phyloP scores from a whole-genome alignment of 2,113 vertebrate genomes.

The Chamaetylas fuelleborni region DNA sequence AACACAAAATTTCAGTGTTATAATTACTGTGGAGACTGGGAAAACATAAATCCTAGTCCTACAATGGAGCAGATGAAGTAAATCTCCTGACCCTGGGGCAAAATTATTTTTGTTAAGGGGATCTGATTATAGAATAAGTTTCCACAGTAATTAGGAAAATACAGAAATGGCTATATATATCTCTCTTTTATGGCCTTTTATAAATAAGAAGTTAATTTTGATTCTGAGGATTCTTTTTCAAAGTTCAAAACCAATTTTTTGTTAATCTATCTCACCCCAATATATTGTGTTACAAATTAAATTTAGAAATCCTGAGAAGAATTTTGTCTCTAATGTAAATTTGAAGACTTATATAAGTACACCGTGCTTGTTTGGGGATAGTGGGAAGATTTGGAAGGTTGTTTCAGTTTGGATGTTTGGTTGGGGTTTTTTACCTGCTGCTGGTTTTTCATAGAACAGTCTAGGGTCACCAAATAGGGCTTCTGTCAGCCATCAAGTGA shows the following conservation, averaged over 20 bases:
- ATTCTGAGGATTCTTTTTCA: background rate
- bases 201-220: background rate
- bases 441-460: background rate
- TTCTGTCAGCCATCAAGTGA: background rate
- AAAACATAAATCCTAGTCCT: background rate
- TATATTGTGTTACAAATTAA: background rate
- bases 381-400: fast-evolving
- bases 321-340: background rate
- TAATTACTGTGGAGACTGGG: background rate
- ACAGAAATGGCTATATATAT: background rate
- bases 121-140: background rate
- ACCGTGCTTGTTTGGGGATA: fast-evolving
- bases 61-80: background rate
- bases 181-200: fast-evolving
- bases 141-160: background rate
- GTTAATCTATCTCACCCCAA: fast-evolving
- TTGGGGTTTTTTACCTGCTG: background rate
- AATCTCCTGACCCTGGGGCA: fast-evolving
- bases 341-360: fast-evolving
- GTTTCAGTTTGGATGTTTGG: background rate
- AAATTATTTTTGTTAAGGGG: background rate
- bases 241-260: background rate
- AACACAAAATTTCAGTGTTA: background rate
- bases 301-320: background rate
- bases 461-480: background rate